Percentiles rank a stretch among this genome's conserved stretches.
phyloP scores from a whole-genome alignment of 2,797 vertebrate species.

The Rhyacichthys aspro region DNA sequence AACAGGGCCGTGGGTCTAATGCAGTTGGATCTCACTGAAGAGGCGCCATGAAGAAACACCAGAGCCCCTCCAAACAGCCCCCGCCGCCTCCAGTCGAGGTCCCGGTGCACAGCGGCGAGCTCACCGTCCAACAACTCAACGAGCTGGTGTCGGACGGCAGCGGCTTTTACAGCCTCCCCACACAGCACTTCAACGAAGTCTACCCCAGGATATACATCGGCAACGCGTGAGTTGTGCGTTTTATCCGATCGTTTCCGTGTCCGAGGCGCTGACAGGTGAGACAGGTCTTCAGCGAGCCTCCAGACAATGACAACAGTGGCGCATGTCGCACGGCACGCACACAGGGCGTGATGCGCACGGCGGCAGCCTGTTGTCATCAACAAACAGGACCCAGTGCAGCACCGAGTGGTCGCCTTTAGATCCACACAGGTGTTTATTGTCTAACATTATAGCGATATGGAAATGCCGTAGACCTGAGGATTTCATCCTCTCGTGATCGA shows the following conservation, averaged over 20 bases:
- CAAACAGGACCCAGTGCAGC: conserved; percentile 12
- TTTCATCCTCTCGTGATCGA: not conserved
- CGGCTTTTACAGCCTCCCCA: conserved; percentile 94
- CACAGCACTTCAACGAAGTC: conserved; percentile 96
- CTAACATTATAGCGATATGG: not conserved
- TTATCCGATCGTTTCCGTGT: not conserved
- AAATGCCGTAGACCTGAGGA: not conserved
- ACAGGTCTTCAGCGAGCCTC: conserved; percentile 1
- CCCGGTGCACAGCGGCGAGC: conserved; percentile 70
- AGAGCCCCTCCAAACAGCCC: conserved; percentile 75
- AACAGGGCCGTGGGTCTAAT: conserved; percentile 22
- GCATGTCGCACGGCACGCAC: conserved; percentile 38
- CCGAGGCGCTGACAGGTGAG: conserved; percentile 40
- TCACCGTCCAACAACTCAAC: conserved; percentile 92
- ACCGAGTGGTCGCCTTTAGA: not conserved
- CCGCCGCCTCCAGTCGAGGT: conserved; percentile 57
- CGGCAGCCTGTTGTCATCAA: conserved; percentile 65
- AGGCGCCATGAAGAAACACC: conserved; percentile 81
- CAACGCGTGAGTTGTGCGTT: conserved; percentile 90
- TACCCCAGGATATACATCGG: conserved; percentile 92
- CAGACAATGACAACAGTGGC: conserved; percentile 51
- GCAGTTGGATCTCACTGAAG: conserved; percentile 45
- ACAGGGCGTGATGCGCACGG: conserved; percentile 21
- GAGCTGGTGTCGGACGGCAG: conserved; percentile 89
- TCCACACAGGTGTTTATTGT: conserved; percentile 19